Percentiles rank a stretch among this genome's conserved stretches.
These are phyloP conservation scores for Silvanus unidentatus DNA, from an alignment of 2,888 invertebrate species.

Conservation along the genomic window DNA sequence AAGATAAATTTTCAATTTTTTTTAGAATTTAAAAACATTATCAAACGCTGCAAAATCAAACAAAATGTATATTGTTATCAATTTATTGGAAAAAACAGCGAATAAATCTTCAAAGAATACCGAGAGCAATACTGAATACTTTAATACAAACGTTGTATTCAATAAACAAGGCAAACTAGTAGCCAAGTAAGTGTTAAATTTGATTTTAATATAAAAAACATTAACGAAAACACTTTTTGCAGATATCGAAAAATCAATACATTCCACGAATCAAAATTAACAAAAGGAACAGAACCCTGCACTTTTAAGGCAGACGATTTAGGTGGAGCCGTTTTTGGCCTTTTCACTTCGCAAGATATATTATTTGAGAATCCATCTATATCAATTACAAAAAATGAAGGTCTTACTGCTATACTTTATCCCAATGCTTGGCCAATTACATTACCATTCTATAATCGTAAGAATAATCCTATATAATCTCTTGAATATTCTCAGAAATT, in stretches of 20 bases:
- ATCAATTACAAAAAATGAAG: too few relatives aligned
- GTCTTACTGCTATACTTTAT: too few relatives aligned
- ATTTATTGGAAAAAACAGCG: neutral
- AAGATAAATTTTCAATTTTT: too few relatives aligned
- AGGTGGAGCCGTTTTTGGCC: too few relatives aligned
- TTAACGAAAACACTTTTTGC: neutral
- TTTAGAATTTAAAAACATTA: neutral
- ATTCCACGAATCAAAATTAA: neutral
- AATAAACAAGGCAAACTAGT: neutral
- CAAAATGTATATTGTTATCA: neutral
- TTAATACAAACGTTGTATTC: neutral
- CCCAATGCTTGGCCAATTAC: too few relatives aligned
- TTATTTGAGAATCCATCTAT: too few relatives aligned
- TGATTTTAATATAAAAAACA: neutral
- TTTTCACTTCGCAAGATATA: too few relatives aligned
- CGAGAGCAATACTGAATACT: neutral
- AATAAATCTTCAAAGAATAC: too few relatives aligned
- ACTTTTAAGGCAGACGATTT: neutral
- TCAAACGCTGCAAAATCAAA: neutral
- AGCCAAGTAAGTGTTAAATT: neutral
- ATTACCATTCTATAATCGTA: too few relatives aligned
- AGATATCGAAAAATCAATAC: slow-evolving; percentile 1
- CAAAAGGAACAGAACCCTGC: neutral
- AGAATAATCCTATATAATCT: too few relatives aligned
- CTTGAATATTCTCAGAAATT: too few relatives aligned